Evolutionary conservation across 2,797 vertebrate genomes (phyloP), one percentile per base, ranked within the genome.

Genomic region (Poecilia gillii): DNA sequence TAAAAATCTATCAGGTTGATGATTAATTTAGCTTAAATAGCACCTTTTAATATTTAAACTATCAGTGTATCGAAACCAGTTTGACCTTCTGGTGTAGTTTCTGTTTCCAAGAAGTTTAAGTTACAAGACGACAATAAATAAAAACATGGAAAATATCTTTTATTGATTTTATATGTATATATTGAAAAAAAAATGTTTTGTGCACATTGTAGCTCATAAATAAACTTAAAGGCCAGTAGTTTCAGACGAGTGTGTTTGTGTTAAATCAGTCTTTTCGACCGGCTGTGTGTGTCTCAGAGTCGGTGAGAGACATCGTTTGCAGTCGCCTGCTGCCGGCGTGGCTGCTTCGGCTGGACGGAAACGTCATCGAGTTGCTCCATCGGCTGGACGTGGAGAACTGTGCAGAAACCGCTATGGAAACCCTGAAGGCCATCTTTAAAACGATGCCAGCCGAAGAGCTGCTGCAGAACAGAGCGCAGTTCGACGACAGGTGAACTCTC

Each of bases 301-400:
- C 94, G 0, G 97, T 99, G 76, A 98, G 94, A 89, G 97, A 97
- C 55, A 93, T 97, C 6, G 92, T 96, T 59, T 94, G 94, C 85
- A 95, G 94, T 79, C 94, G 96, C 62, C 91, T 99, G 18, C 94
- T 99, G 87, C 96, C 96, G 23, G 92, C 97, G 43, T 99, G 98
- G 98, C 90, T 99, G 73, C 90, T 46, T 1, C 94, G 96, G 12
- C 87, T 96, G 33, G 95, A 97, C 2, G 97, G 97, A 2, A 93
- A 97, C 73, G 64, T 98, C 72, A 91, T 99, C 45, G 95, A 98
- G 84, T 85, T 99, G 75, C 97, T 99, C 73, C 98, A 98, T 91
- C 95, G 94, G 39, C 93, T 99, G 74, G 98, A 99, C 89, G 97
- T 99, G 18, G 98, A 99, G 92, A 97, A 99, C 87, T 99, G 97